Evolutionary conservation across 2,888 invertebrate species (phyloP), one percentile per base, ranked within the genome.

Genomic region (Cylloceria caligata): DNA sequence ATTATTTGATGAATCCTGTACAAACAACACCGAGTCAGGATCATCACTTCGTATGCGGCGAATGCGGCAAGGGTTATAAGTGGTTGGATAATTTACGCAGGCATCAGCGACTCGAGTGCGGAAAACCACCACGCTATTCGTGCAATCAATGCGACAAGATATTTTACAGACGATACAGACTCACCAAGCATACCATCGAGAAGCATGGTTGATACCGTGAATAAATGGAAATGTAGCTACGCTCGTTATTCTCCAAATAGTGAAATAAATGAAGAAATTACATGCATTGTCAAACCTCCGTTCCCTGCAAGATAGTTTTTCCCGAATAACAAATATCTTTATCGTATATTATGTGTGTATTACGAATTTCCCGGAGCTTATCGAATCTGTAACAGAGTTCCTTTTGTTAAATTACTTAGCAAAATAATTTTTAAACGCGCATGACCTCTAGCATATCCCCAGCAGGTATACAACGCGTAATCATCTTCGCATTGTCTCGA

Each of bases 141-240:
- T 93, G 93, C 81, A 82, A 81, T 4, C 79, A 87, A 7, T 93
- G 93, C 78, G 86, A 82, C 19, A 92, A 91, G 80, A 87, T 85
- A 55, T 93, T 94, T 86, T 94, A 93, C 81, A 92, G 93, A 67
- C 93, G 94, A 84, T 94, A 94, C 85, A 93, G 93, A 84, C 87
- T 94, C 30, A 93, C 90, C 5, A 93, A 94, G 36, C 94, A 94
- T 83, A 86, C 90, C 36, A 91, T 89, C 34, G 88, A 88, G 9
- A 92, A 91, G 76, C 94, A 94, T 27, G 71, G 47, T 30, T 64
- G 45, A 9, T 19, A 16, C n/a, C 39, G 19, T 34, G 47, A 62
- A 45, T 16, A 52, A 39, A 13, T 30, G 11, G 34, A 16, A 62
- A 67, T 34, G 30, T 47, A 47, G 13, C 19, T 30, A 21, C 24